phyloP scores from a whole-genome alignment of 2,113 vertebrate genomes.

The Anoplopoma fimbria region DNA sequence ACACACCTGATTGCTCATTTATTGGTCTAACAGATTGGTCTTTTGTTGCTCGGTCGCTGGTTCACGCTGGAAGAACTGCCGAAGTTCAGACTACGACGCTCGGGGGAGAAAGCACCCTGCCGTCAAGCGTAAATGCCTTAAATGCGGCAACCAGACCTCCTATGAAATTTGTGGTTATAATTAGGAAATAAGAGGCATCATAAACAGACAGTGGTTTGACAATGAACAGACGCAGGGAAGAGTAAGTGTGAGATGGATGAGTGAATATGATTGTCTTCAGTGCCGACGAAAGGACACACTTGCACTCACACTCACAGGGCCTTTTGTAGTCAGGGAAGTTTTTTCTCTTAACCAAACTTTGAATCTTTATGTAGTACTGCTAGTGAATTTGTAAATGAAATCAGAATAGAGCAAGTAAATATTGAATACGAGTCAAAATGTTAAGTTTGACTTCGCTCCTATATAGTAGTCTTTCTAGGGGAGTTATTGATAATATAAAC shows the following conservation, averaged over 20 bases:
- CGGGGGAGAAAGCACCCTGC: conserved; percentile 63
- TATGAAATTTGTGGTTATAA: conserved; percentile 69
- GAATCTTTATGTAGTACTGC: not conserved
- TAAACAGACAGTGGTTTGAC: conserved; percentile 65
- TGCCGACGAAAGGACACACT: conserved; percentile 42
- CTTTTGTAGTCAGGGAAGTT: conserved; percentile 20
- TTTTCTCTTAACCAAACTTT: conserved; percentile 12
- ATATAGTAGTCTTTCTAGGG: not conserved
- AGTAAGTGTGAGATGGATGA: conserved; percentile 55
- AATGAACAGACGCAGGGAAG: conserved; percentile 56
- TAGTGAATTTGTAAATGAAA: not conserved
- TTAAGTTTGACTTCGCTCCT: not conserved
- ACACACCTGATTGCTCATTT: conserved; percentile 81
- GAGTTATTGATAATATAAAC: not conserved
- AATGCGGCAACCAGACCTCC: conserved; percentile 60
- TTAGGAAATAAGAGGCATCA: conserved; percentile 72
- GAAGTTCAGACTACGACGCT: conserved; percentile 69
- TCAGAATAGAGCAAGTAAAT: not conserved
- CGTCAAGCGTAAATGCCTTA: conserved; percentile 61
- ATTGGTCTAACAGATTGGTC: conserved; percentile 83
- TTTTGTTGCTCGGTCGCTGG: conserved; percentile 78
- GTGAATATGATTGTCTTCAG: conserved; percentile 46
- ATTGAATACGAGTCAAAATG: not conserved
- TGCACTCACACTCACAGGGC: not conserved
- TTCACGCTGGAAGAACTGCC: conserved; percentile 58